These are phyloP conservation scores for Pterocles gutturalis DNA, from an alignment of 2,113 vertebrate genomes.

Conservation along the genomic window DNA sequence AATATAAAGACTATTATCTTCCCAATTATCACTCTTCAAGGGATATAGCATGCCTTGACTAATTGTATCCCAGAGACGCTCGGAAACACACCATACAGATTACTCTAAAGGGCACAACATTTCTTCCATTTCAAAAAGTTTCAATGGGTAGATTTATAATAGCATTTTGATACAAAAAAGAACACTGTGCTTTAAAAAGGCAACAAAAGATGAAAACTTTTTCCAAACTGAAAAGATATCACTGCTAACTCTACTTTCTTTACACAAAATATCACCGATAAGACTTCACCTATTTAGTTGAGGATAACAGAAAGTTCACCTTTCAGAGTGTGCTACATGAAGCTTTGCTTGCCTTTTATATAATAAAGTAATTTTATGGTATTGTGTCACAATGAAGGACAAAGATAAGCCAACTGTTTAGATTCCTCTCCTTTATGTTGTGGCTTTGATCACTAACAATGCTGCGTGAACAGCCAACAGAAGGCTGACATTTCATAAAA, in stretches of 20 bases:
- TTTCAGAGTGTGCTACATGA: slow-evolving; percentile 21
- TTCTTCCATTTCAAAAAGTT: background rate
- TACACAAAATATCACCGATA: slow-evolving; percentile 8
- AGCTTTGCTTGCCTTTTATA: slow-evolving; percentile 67
- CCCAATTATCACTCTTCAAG: background rate
- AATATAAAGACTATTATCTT: background rate
- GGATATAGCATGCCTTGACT: background rate
- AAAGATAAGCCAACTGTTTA: slow-evolving; percentile 86
- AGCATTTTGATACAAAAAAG: background rate
- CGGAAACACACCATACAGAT: background rate
- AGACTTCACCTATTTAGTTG: slow-evolving; percentile 37
- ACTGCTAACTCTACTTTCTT: background rate
- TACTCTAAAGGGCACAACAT: background rate
- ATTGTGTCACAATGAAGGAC: slow-evolving; percentile 83
- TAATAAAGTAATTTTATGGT: slow-evolving; percentile 76
- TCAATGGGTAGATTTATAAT: background rate
- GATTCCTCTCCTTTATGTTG: slow-evolving; percentile 84
- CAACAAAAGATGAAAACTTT: slow-evolving; percentile 20
- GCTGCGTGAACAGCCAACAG: slow-evolving; percentile 86
- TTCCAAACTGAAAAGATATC: background rate
- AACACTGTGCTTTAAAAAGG: background rate
- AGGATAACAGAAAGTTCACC: slow-evolving; percentile 53
- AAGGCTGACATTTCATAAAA: slow-evolving; percentile 92
- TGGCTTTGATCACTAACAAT: slow-evolving; percentile 90
- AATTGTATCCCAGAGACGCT: background rate